Evolutionary conservation across 2,888 invertebrate genomes (phyloP), one percentile per base, ranked within the genome.

Genomic region (Ametastegia equiseti): DNA sequence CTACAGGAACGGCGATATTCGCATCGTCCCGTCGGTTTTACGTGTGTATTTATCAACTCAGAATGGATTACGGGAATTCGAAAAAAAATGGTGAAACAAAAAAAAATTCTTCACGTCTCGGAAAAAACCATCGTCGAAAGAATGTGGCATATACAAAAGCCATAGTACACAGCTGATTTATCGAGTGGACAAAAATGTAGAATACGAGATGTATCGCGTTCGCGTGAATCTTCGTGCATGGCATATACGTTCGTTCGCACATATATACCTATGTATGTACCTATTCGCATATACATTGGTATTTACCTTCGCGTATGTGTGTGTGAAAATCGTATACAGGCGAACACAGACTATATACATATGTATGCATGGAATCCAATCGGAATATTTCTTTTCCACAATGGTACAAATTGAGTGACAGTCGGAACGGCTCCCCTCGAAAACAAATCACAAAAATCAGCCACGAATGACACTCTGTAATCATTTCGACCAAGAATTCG

Each of bases 311-410:
- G 39, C 27, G 19, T 39, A 67, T 39, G 11, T 39, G 11, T 67
- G 36, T 36, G 19, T 39, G 67, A n/a, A n/a, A 67, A 39, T 67
- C 39, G 39, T 67, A 11, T n/a, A n/a, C n/a, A n/a, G n/a, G n/a
- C n/a, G n/a, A n/a, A n/a, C n/a, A n/a, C n/a, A n/a, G n/a, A n/a
- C n/a, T n/a, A n/a, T n/a, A n/a, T n/a, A n/a, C n/a, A n/a, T n/a
- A n/a, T n/a, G n/a, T n/a, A 39, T 30, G 45, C 6, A 42, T 30
- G n/a, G 30, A 71, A 47, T 47, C 47, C 71, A 71, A 71, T 71
- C 71, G 9, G 71, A 71, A 71, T 47, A 71, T 75, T 54, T 73
- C n/a, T 67, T 75, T 75, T 54, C n/a, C 54, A 54, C 75, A 36
- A 39, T 54, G 73, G 33, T 75, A 54, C 54, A 75, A 75, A 54